These are phyloP conservation scores for Geophilus truncorum DNA, from an alignment of 2,888 invertebrate genomes.

Conservation along the genomic window DNA sequence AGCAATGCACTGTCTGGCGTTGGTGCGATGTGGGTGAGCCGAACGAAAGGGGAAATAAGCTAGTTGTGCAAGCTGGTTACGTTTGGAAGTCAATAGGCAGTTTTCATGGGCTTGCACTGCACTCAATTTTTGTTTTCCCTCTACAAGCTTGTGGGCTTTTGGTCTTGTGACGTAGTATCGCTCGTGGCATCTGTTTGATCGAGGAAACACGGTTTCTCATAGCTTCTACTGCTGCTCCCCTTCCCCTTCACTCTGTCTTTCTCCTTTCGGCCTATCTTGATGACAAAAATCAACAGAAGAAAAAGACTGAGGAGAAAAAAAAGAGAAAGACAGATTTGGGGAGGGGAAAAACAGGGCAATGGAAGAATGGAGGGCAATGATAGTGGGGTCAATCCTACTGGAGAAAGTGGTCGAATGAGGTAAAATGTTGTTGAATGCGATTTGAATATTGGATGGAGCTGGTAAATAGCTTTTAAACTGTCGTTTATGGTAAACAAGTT, in stretches of 20 bases:
- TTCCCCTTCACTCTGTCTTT: neutral
- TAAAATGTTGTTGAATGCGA: neutral
- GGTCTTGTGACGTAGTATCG: neutral
- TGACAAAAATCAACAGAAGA: neutral
- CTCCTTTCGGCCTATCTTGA: neutral
- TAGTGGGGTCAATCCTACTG: neutral
- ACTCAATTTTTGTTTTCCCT: neutral
- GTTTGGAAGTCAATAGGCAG: neutral
- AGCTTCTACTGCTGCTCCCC: neutral
- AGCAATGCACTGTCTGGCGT: neutral
- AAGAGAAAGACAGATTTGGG: neutral
- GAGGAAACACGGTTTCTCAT: neutral
- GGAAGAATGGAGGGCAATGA: neutral
- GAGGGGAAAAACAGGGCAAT: neutral
- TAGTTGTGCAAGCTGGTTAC: neutral
- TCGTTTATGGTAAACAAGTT: no score
- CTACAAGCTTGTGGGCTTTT: neutral
- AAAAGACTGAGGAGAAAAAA: neutral
- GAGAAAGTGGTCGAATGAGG: neutral
- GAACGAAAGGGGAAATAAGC: neutral
- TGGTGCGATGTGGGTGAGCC: neutral
- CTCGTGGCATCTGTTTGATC: conserved; percentile 8
- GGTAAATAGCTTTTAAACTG: no score
- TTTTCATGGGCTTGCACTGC: conserved; percentile 15
- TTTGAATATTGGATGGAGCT: no score